A percentile compares a stretch with the other conserved stretches of the same genome.
Evolutionary conservation across 2,888 invertebrate genomes (phyloP).

Genomic region (Melinaea menophilus): DNA sequence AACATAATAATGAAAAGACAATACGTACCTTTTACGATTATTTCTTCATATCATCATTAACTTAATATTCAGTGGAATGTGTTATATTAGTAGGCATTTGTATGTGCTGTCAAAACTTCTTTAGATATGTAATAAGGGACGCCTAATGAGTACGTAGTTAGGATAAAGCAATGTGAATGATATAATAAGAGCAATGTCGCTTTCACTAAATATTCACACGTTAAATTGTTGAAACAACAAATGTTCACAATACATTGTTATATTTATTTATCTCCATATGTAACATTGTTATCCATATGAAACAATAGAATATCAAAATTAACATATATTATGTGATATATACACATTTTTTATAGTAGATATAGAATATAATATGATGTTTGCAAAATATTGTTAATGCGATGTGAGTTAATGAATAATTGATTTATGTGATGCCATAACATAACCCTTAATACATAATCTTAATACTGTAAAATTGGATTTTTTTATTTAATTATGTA

Average conservation of each 20-base stretch:
- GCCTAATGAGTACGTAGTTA: conserved; percentile 27
- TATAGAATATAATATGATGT: conserved; percentile 55
- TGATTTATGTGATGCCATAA: conserved; percentile 11
- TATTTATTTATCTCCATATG: conserved; percentile 2
- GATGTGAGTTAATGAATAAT: conserved; percentile 43
- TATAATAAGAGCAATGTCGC: conserved; percentile 5
- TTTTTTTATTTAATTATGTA: background rate
- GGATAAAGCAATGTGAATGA: conserved; percentile 17
- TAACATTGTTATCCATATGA: conserved; percentile 11
- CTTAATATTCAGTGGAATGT: conserved; percentile 34
- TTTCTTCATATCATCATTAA: conserved; percentile 60
- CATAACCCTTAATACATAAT: background rate
- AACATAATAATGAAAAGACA: conserved; percentile 60
- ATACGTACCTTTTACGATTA: conserved; percentile 65
- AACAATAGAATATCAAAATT: conserved; percentile 34
- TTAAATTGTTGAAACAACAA: conserved; percentile 2
- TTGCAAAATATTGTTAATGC: conserved; percentile 64
- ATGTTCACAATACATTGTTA: conserved; percentile 5
- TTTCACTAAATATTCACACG: conserved; percentile 6
- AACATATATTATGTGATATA: conserved; percentile 70
- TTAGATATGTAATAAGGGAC: conserved; percentile 20
- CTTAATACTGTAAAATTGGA: background rate
- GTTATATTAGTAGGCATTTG: conserved; percentile 21
- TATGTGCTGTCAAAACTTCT: conserved; percentile 23
- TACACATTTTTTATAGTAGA: conserved; percentile 73